Conservation (phyloP, 2,888 invertebrate genomes). For the Trilocha varians region DNA sequence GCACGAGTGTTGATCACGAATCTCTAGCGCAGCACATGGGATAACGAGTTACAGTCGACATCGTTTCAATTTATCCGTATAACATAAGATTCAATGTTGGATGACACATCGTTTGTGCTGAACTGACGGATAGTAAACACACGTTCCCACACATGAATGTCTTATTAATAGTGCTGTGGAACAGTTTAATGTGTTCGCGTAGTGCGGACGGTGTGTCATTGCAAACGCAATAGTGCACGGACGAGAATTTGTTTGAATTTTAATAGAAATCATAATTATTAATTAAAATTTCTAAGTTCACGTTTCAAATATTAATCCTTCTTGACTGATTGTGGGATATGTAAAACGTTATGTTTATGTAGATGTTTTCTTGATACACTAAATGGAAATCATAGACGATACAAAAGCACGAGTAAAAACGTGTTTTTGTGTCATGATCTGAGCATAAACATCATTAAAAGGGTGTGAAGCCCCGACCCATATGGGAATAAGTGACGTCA, state of each 20-base stretch:
- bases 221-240: slow-evolving; percentile 33
- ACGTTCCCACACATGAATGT: slow-evolving; percentile 52
- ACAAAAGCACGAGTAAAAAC: neutral
- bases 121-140: slow-evolving; percentile 63
- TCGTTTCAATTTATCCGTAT: slow-evolving; percentile 47
- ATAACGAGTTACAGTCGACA: slow-evolving; percentile 22
- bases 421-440: slow-evolving; percentile 2
- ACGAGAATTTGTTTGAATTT: slow-evolving; percentile 1
- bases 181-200: slow-evolving; percentile 40
- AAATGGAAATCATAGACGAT: neutral
- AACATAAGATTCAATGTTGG: slow-evolving; percentile 55
- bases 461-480: slow-evolving; percentile 49
- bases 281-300: too few relatives aligned
- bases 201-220: slow-evolving; percentile 59
- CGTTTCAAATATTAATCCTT: too few relatives aligned
- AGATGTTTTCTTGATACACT: too few relatives aligned
- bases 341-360: too few relatives aligned
- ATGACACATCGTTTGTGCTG: slow-evolving; percentile 65
- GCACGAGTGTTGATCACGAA: slow-evolving; percentile 22
- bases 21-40: slow-evolving; percentile 10
- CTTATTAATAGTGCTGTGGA: slow-evolving; percentile 61
- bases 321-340: too few relatives aligned
- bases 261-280: too few relatives aligned
- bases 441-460: slow-evolving; percentile 10
- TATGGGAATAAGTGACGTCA: slow-evolving; percentile 64